Base-by-base conservation (phyloP, 2,888 invertebrate species). In the Brachypterus glaber region DNA sequence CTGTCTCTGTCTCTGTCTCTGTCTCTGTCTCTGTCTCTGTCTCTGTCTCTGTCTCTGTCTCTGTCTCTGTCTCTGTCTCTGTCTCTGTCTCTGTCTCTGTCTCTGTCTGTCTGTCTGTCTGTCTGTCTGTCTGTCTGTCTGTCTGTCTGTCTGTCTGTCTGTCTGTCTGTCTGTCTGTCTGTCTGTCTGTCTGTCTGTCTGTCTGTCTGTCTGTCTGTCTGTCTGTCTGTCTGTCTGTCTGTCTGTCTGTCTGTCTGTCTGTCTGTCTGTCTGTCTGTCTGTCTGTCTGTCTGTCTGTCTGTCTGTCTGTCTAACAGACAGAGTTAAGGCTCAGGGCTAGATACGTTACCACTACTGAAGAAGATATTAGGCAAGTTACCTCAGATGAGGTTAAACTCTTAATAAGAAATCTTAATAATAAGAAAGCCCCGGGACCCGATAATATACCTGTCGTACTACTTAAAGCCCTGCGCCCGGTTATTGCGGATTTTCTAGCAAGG, bases 1-100 rank as follows among this genome's bases (percentile, higher is more conserved):
- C 18, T 35, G 13, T 39, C 35, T 39, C 11, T 35, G 21, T 39
- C 14, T 39, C 35, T 35, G 3, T 39, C 39, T 39, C 35, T 39
- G 15, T 39, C 35, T 35, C 4, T 39, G 12, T 39, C 8, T 29
- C 35, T 36, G 4, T 39, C 30, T 17, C 9, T 39, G 30, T 36
- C 2, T 35, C 39, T 39, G n/a, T 37, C 17, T 26, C 14, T 39
- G 30, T 36, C 11, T 35, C 35, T 30, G 11, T 39, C 35, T 35
- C 2, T 39, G 35, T 35, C 11, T 35, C 17, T 39, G 15, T 39
- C 39, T 35, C 11, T 39, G 30, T 39, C 12, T 35, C 38, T 38
- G 12, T 38, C 38, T 34, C 7, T 38, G 2, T 38, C n/a, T 34
- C 38, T 38, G 8, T 36, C 30, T 36, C 4, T 36, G 26, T 35